Conservation (phyloP, 2,888 invertebrate species). For the Lasioglossum morio region DNA sequence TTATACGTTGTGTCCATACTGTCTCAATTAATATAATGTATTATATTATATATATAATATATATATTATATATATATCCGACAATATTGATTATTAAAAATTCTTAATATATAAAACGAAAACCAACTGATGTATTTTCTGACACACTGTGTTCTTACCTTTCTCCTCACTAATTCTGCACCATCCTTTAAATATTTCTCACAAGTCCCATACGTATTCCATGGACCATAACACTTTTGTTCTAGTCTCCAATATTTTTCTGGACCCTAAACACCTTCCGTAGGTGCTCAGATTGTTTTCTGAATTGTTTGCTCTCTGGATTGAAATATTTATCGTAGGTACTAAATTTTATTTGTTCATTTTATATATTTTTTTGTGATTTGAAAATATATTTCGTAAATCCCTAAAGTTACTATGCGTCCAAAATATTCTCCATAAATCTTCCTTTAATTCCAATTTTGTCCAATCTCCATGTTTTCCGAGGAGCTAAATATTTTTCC, state of each 20-base stretch:
- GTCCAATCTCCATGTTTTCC: too few species aligned
- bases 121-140: conserved; percentile 6
- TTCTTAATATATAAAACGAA: conserved; percentile 81
- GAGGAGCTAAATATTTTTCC: too few species aligned
- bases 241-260: too few species aligned
- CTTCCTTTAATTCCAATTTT: neutral
- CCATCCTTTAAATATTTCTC: neutral
- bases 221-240: too few species aligned
- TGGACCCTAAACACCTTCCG: too few species aligned
- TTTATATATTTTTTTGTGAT: neutral
- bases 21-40: conserved; percentile 83
- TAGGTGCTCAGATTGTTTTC: too few species aligned
- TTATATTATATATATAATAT: conserved; percentile 82
- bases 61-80: conserved; percentile 80
- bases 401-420: too few species aligned
- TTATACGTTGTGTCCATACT: conserved; percentile 83
- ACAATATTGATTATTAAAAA: conserved; percentile 84
- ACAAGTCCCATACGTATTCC: neutral
- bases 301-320: too few species aligned
- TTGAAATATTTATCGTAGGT: too few species aligned
- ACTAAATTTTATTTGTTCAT: too few species aligned
- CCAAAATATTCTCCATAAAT: too few species aligned
- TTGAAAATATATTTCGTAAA: neutral
- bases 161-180: neutral
- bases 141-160: conserved; percentile 11